Conservation (phyloP, 64 coral and sea anemone genomes). For the Montipora cactus region DNA sequence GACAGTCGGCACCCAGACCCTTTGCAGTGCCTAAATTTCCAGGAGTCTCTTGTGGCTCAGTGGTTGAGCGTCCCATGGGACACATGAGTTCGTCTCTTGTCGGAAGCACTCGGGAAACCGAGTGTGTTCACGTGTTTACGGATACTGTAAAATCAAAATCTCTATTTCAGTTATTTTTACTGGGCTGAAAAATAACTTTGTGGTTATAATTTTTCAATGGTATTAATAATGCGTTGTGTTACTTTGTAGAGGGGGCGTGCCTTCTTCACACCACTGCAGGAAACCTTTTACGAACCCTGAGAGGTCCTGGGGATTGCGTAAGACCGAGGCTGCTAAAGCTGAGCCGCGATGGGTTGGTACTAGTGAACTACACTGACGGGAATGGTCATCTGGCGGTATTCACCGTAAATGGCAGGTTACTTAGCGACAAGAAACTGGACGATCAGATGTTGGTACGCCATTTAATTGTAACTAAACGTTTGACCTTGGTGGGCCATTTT, state of each 20-base stretch:
- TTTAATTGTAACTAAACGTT: neutral
- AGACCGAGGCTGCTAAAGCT: constrained; percentile 86
- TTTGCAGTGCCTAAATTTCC: too few species aligned
- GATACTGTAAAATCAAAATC: too few species aligned
- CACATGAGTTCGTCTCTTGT: too few species aligned
- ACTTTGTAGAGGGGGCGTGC: constrained; percentile 87
- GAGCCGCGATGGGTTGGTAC: constrained; percentile 75
- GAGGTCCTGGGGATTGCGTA: constrained; percentile 81
- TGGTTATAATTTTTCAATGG: neutral
- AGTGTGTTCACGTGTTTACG: too few species aligned
- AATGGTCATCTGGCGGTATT: constrained; percentile 93
- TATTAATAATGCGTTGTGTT: neutral
- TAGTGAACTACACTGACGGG: constrained; percentile 91
- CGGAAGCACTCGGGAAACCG: too few species aligned
- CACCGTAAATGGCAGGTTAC: constrained; percentile 82
- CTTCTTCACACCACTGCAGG: constrained; percentile 88
- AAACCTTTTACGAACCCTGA: constrained; percentile 86
- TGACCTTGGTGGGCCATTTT: neutral
- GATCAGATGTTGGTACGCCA: constrained; percentile 92
- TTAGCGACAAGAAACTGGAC: constrained; percentile 71
- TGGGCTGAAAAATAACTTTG: too few species aligned
- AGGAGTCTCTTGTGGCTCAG: too few species aligned
- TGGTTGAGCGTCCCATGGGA: too few species aligned
- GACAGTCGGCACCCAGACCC: too few species aligned
- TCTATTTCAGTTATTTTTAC: too few species aligned